phyloP scores from a whole-genome alignment of 2,113 vertebrate genomes.

The Recurvirostra avosetta region DNA sequence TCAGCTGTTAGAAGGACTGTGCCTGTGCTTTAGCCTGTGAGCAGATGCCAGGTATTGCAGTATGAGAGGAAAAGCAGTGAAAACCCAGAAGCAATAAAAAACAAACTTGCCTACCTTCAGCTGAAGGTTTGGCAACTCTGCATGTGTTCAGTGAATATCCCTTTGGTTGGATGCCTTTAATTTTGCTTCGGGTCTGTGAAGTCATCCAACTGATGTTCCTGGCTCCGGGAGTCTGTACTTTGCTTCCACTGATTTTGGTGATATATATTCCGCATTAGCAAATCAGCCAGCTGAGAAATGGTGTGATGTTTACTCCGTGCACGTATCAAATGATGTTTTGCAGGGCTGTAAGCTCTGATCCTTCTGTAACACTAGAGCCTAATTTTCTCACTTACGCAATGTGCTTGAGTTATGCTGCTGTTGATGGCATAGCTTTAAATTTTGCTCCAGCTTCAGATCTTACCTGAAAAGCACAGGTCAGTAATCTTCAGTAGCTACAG shows the following conservation, averaged over 20 bases:
- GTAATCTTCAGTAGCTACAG: neutral
- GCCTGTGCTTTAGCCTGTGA: neutral
- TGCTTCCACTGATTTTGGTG: neutral
- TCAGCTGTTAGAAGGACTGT: neutral
- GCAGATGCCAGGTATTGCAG: neutral
- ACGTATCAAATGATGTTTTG: neutral
- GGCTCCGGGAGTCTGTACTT: constrained; percentile 36
- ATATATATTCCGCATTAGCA: neutral
- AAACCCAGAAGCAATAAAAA: neutral
- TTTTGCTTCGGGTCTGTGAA: constrained; percentile 16
- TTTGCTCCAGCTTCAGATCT: neutral
- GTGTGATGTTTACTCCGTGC: constrained; percentile 1
- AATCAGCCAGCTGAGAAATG: constrained; percentile 2
- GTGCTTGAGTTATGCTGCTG: neutral
- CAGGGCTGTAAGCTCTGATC: neutral
- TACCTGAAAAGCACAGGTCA: neutral
- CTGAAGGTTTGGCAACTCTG: neutral
- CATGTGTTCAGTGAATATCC: neutral
- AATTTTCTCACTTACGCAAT: neutral
- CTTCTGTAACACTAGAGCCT: neutral
- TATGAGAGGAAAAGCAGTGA: neutral
- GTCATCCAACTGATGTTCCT: neutral
- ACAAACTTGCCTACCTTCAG: neutral
- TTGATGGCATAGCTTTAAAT: neutral
- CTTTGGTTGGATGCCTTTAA: neutral